phyloP scores from a whole-genome alignment of 2,113 vertebrate species.

The Hippocampus barbouri region DNA sequence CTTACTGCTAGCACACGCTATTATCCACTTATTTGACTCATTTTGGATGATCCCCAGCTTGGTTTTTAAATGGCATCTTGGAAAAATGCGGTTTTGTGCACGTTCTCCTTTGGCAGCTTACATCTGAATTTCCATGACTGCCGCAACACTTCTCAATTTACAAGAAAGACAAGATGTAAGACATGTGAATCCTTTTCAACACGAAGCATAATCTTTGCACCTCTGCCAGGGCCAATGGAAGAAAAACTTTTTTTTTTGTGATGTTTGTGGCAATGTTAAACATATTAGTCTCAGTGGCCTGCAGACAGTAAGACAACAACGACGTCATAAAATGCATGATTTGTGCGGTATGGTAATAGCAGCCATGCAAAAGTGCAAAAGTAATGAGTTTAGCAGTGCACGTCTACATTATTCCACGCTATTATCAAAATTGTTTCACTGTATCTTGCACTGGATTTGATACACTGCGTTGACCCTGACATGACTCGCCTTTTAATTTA shows the following conservation, averaged over 20 bases:
- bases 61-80: neutral
- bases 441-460: conserved; percentile 14
- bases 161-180: neutral
- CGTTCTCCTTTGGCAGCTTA: neutral
- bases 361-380: neutral
- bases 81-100: neutral
- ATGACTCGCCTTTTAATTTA: conserved; percentile 46
- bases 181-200: neutral
- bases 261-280: neutral
- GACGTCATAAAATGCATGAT: neutral
- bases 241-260: neutral
- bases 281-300: neutral
- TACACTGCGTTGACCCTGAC: conserved; percentile 31
- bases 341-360: neutral
- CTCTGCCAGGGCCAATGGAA: neutral
- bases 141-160: neutral
- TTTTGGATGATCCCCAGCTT: neutral
- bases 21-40: neutral
- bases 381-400: conserved; percentile 1
- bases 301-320: neutral
- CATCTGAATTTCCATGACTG: neutral
- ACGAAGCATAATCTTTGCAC: neutral
- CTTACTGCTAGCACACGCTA: no score
- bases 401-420: neutral
- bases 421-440: neutral